phyloP scores from a whole-genome alignment of 2,797 vertebrate species.

The Acipenser oxyrinchus region DNA sequence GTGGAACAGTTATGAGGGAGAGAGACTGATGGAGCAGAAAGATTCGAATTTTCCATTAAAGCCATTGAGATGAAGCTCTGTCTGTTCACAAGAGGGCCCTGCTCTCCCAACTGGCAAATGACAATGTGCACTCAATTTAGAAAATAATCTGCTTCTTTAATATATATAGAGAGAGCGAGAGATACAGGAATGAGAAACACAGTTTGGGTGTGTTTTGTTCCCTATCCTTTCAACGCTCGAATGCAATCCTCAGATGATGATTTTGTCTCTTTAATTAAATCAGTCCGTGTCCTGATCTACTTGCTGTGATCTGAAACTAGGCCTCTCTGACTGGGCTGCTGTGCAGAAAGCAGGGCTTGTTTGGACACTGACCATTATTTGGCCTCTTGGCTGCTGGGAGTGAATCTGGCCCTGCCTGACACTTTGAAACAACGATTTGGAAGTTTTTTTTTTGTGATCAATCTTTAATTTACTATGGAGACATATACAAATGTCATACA shows the following conservation, averaged over 20 bases:
- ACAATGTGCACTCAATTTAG: constrained; percentile 2
- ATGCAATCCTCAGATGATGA: constrained; percentile 3
- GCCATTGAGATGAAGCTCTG: constrained; percentile 27
- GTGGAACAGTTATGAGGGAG: constrained; percentile 23
- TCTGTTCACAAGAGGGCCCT: constrained; percentile 19
- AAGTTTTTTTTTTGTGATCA: too few relatives aligned
- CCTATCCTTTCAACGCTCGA: background rate
- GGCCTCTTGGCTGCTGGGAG: too few relatives aligned
- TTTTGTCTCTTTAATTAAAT: constrained; percentile 13
- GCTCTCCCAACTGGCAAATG: constrained; percentile 26
- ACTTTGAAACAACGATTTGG: too few relatives aligned
- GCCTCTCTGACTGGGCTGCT: background rate
- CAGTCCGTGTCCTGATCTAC: too few relatives aligned
- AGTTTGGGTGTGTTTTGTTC: background rate
- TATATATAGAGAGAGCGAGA: constrained; percentile 8
- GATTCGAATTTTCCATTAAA: constrained; percentile 14
- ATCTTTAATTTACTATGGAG: too few relatives aligned
- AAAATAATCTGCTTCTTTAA: background rate
- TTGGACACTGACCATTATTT: too few relatives aligned
- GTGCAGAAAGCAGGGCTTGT: background rate
- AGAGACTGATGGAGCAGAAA: constrained; percentile 28
- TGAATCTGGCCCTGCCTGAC: too few relatives aligned
- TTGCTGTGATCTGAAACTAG: constrained; percentile 4
- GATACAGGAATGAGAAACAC: background rate
- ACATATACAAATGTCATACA: too few relatives aligned